Evolutionary conservation across 2,113 vertebrate species (phyloP).

Genomic region (Cathartes aura): DNA sequence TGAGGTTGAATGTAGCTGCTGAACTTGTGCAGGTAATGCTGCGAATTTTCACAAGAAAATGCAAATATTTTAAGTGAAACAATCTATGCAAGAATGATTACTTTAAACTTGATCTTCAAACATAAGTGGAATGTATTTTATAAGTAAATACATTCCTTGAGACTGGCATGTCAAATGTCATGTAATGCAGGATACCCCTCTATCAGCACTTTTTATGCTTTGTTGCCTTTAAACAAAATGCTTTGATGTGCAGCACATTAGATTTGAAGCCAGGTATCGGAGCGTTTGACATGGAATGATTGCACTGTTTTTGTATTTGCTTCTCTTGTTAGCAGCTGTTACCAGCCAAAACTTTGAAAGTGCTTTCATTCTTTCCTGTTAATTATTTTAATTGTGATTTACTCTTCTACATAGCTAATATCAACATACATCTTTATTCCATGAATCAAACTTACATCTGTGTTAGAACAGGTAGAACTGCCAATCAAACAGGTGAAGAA

Average conservation of each 20-base stretch:
- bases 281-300: background rate
- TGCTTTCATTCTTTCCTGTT: background rate
- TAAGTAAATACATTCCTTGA: background rate
- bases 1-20: slow-evolving; percentile 85
- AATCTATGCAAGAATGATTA: background rate
- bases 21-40: slow-evolving; percentile 86
- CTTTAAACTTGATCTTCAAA: background rate
- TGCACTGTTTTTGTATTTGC: background rate
- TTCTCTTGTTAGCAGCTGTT: background rate
- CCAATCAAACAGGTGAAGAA: background rate
- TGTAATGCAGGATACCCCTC: background rate
- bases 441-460: background rate
- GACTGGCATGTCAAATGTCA: background rate
- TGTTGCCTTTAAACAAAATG: background rate
- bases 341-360: background rate
- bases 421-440: background rate
- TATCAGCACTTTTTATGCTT: background rate
- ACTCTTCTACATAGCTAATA: background rate
- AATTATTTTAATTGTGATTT: background rate
- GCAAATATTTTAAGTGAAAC: background rate
- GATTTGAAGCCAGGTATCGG: background rate
- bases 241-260: background rate
- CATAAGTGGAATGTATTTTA: background rate
- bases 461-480: background rate
- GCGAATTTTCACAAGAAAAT: background rate